phyloP scores from a whole-genome alignment of 1,140 invertebrate genomes.

The Scaptomyza hsui region DNA sequence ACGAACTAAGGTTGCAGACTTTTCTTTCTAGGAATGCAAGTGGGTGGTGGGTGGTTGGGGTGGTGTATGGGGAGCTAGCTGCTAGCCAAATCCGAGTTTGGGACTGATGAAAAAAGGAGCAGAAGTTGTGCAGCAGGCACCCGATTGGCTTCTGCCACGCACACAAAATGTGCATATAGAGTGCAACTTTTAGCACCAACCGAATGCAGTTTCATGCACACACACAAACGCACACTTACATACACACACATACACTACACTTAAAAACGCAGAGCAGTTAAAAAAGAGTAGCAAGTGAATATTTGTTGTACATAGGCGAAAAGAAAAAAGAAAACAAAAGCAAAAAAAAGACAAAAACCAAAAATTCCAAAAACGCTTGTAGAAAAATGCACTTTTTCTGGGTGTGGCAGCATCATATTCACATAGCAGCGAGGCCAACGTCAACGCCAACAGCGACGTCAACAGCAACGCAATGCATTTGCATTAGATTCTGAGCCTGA shows the following conservation, averaged over 20 bases:
- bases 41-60: background rate
- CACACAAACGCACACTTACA: constrained; percentile 29
- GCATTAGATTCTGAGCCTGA: constrained; percentile 63
- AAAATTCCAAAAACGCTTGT: constrained; percentile 69
- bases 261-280: constrained; percentile 30
- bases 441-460: constrained; percentile 11
- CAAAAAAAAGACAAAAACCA: constrained; percentile 44
- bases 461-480: constrained; percentile 52
- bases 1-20: constrained; percentile 5
- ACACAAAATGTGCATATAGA: constrained; percentile 83
- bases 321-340: constrained; percentile 41
- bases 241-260: constrained; percentile 12
- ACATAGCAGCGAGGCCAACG: constrained; percentile 29
- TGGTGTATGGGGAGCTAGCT: background rate
- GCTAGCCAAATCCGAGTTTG: constrained; percentile 28
- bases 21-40: constrained; percentile 18
- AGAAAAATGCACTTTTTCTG: constrained; percentile 81
- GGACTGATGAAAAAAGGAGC: constrained; percentile 57
- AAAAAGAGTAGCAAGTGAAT: constrained; percentile 73
- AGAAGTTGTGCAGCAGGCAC: constrained; percentile 62
- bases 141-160: constrained; percentile 81
- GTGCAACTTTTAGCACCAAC: constrained; percentile 83
- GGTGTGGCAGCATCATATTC: constrained; percentile 66
- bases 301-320: constrained; percentile 75
- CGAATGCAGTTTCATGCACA: constrained; percentile 77